A percentile compares a stretch with the other conserved stretches of the same genome.
Conservation (phyloP, 2,888 invertebrate genomes). For the Corythucha ciliata region DNA sequence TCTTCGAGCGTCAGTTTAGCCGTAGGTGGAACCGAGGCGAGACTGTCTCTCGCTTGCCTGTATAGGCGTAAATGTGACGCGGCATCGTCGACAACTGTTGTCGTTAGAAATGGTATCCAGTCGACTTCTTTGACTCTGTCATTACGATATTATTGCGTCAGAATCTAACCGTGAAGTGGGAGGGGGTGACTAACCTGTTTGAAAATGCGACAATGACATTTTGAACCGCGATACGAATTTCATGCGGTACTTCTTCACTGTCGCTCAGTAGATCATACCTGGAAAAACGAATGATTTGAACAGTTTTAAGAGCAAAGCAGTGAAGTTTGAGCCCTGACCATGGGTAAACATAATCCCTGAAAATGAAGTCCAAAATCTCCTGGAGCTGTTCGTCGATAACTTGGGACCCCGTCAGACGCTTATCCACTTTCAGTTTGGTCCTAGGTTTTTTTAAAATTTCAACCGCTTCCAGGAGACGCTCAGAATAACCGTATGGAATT, state of each 20-base stretch:
- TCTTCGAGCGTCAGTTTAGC: conserved; percentile 49
- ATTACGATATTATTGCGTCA: neutral
- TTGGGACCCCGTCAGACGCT: conserved; percentile 71
- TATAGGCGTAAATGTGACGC: conserved; percentile 81
- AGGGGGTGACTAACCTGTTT: conserved; percentile 48
- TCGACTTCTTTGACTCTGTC: conserved; percentile 68
- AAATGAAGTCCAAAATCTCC: conserved; percentile 69
- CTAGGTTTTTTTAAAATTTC: conserved; percentile 28
- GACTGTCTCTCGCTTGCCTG: conserved; percentile 57
- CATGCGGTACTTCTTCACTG: conserved; percentile 64
- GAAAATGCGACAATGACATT: conserved; percentile 61
- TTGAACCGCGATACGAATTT: conserved; percentile 59
- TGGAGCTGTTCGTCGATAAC: conserved; percentile 78
- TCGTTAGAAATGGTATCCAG: conserved; percentile 82
- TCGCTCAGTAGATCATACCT: conserved; percentile 48
- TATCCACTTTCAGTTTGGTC: conserved; percentile 42
- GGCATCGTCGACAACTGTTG: conserved; percentile 78
- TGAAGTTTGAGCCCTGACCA: conserved; percentile 49
- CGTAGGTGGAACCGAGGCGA: conserved; percentile 17
- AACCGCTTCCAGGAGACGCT: conserved; percentile 24
- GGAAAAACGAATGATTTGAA: conserved; percentile 33
- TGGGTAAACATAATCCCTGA: conserved; percentile 71
- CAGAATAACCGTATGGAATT: neutral
- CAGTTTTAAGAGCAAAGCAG: too few relatives aligned
- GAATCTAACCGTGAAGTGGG: neutral